These are phyloP conservation scores for Fratercula arctica DNA, from an alignment of 2,797 vertebrate species.

Conservation along the genomic window DNA sequence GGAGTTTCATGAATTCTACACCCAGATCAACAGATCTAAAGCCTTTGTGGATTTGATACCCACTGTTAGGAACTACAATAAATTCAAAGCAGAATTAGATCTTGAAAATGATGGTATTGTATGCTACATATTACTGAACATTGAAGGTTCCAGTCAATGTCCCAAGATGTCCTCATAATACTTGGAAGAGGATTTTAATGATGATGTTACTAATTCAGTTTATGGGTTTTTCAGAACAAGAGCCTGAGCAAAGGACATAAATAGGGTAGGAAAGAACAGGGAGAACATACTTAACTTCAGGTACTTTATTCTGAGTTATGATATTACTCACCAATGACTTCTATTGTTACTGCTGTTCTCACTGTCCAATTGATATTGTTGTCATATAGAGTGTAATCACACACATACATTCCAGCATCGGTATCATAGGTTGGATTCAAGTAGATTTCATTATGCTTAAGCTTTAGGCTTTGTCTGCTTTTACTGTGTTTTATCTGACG, in stretches of 20 bases:
- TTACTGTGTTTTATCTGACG: not conserved
- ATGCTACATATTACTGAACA: not conserved
- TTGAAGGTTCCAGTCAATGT: not conserved
- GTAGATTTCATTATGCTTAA: slow-evolving; percentile 46
- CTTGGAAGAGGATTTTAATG: not conserved
- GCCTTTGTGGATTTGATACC: not conserved
- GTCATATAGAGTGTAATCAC: slow-evolving; percentile 70
- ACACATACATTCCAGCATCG: slow-evolving; percentile 73
- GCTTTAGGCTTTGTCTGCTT: slow-evolving; percentile 23
- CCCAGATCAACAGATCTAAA: not conserved
- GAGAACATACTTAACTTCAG: not conserved
- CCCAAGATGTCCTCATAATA: not conserved
- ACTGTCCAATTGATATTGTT: slow-evolving; percentile 63
- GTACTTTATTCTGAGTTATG: not conserved
- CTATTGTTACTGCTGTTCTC: slow-evolving; percentile 66
- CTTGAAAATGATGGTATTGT: not conserved
- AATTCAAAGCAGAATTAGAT: not conserved
- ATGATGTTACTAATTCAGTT: not conserved
- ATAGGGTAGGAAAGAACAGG: not conserved
- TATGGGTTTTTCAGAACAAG: not conserved
- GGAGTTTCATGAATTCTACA: not conserved
- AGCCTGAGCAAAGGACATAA: not conserved
- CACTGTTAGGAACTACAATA: not conserved
- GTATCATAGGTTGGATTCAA: slow-evolving; percentile 41
- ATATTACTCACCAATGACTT: slow-evolving; percentile 67